Percentiles rank a stretch among this genome's conserved stretches.
These are phyloP conservation scores for Brienomyrus brachyistius DNA, from an alignment of 2,113 vertebrate genomes.

Conservation along the genomic window DNA sequence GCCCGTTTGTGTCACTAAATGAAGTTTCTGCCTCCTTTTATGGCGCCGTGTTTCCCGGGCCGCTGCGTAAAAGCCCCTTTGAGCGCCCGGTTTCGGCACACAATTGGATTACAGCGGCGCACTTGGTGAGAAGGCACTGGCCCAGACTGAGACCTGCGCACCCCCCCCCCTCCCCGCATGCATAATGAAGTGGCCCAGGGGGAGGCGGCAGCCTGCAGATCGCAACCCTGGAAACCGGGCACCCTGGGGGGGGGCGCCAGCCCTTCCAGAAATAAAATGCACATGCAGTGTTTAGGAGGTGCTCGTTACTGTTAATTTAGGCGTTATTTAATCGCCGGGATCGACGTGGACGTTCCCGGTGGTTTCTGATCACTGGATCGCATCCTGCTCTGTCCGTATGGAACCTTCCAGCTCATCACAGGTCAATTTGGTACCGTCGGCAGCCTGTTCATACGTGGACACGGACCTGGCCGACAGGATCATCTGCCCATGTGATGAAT, in stretches of 20 bases:
- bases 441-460: neutral
- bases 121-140: slow-evolving; percentile 45
- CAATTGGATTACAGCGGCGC: slow-evolving; percentile 53
- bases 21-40: slow-evolving; percentile 51
- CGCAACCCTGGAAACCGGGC: slow-evolving; percentile 33
- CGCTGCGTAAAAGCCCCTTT: slow-evolving; percentile 47
- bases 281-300: neutral
- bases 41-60: slow-evolving; percentile 43
- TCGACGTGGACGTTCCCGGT: neutral
- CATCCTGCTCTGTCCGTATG: neutral
- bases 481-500: neutral
- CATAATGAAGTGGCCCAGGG: slow-evolving; percentile 42
- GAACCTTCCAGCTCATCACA: neutral
- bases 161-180: slow-evolving; percentile 42
- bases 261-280: slow-evolving; percentile 1
- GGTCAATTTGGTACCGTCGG: neutral
- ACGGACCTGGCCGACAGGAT: neutral
- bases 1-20: slow-evolving; percentile 51
- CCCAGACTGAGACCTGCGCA: slow-evolving; percentile 37
- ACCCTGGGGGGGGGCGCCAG: slow-evolving; percentile 13
- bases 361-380: neutral
- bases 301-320: neutral
- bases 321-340: neutral
- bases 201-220: slow-evolving; percentile 23
- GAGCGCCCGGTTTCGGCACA: slow-evolving; percentile 46